phyloP scores from a whole-genome alignment of 2,113 vertebrate species.

The Takifugu flavidus region DNA sequence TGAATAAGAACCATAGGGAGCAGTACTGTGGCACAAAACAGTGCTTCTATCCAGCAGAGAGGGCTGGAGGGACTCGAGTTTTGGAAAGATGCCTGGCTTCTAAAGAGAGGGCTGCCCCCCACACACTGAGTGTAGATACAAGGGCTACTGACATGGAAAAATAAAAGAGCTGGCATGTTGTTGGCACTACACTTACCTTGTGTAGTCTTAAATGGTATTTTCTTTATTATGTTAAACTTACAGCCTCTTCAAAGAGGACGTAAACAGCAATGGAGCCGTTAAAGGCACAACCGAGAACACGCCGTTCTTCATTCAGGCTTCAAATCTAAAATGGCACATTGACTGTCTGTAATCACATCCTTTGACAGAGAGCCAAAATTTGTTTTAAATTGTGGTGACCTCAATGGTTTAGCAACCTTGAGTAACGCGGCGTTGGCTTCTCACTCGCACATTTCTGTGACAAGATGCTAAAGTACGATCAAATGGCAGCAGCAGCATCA shows the following conservation, averaged over 20 bases:
- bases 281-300: slow-evolving; percentile 6
- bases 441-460: slow-evolving; percentile 43
- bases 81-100: slow-evolving; percentile 65
- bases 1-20: slow-evolving; percentile 53
- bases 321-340: slow-evolving; percentile 35
- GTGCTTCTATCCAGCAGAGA: slow-evolving; percentile 55
- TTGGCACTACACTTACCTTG: slow-evolving; percentile 46
- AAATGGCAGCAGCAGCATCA: slow-evolving; percentile 57
- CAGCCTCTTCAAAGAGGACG: slow-evolving; percentile 9
- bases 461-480: slow-evolving; percentile 57
- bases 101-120: slow-evolving; percentile 59
- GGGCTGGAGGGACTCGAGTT: slow-evolving; percentile 37
- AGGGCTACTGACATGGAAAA: slow-evolving; percentile 70
- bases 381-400: slow-evolving; percentile 5
- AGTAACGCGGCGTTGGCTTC: slow-evolving; percentile 32
- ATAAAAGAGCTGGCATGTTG: slow-evolving; percentile 61
- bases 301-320: slow-evolving; percentile 11
- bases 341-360: slow-evolving; percentile 30
- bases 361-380: slow-evolving; percentile 35
- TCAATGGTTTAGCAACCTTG: slow-evolving; percentile 32
- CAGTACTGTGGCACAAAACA: slow-evolving; percentile 51
- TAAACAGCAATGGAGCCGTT: slow-evolving; percentile 4
- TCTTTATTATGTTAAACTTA: slow-evolving; percentile 16
- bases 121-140: slow-evolving; percentile 55
- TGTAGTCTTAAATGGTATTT: slow-evolving; percentile 30